Evolutionary conservation across 2,888 invertebrate genomes (phyloP).

Genomic region (Pollenia griseotomentosa): DNA sequence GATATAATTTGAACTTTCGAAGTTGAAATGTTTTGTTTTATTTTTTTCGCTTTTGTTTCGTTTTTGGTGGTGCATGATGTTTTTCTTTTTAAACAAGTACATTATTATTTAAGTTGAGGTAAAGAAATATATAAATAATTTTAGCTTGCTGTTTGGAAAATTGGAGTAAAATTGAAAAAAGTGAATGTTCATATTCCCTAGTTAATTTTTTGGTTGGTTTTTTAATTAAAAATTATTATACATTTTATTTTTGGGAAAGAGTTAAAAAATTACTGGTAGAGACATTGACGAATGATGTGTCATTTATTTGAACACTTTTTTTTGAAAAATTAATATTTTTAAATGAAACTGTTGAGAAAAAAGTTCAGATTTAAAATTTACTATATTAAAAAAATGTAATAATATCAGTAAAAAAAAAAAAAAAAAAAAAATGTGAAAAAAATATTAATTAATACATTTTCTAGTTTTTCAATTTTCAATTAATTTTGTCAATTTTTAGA

Average conservation of each 20-base stretch:
- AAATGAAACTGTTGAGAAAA: background rate
- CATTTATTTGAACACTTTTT: slow-evolving; percentile 29
- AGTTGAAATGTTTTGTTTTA: slow-evolving; percentile 59
- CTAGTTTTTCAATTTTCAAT: too few relatives aligned
- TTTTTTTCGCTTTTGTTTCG: slow-evolving; percentile 29
- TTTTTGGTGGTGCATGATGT: slow-evolving; percentile 8
- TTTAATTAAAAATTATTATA: slow-evolving; percentile 22
- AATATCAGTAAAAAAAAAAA: background rate
- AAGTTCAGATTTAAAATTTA: background rate
- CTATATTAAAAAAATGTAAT: background rate
- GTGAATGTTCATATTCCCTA: slow-evolving; percentile 57
- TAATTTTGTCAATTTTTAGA: too few relatives aligned
- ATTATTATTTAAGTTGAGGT: slow-evolving; percentile 28
- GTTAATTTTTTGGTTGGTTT: background rate
- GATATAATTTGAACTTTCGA: slow-evolving; percentile 73
- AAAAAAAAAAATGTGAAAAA: background rate
- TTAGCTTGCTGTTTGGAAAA: slow-evolving; percentile 35
- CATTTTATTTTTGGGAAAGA: background rate
- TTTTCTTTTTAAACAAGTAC: slow-evolving; percentile 38
- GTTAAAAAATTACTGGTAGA: background rate
- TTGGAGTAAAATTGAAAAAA: slow-evolving; percentile 64
- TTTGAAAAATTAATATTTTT: background rate
- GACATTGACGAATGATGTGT: slow-evolving; percentile 47
- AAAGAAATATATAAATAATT: slow-evolving; percentile 20
- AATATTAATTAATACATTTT: too few relatives aligned